Evolutionary conservation across 2,888 invertebrate genomes (phyloP).

Genomic region (Cabera pusaria): DNA sequence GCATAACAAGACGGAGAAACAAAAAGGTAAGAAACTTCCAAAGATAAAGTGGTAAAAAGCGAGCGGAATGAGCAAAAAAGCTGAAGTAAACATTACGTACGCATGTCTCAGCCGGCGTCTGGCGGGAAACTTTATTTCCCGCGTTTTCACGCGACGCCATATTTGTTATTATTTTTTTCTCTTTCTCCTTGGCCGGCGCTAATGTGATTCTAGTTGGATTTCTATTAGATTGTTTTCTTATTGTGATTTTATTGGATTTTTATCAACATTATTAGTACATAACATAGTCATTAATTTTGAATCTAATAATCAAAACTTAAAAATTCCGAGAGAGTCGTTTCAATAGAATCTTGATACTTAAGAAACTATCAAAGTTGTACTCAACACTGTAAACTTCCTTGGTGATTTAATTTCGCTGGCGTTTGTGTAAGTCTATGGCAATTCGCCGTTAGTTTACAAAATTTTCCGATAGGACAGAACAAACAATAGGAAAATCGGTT

Average conservation of each 20-base stretch:
- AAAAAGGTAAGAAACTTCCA: conserved; percentile 28
- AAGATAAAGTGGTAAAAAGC: conserved; percentile 38
- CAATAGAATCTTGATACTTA: no score
- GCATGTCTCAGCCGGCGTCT: conserved; percentile 71
- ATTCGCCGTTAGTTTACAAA: not conserved
- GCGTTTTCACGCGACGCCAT: conserved; percentile 67
- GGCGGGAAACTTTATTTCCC: conserved; percentile 81
- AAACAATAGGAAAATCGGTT: conserved; percentile 45
- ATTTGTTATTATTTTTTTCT: conserved; percentile 40
- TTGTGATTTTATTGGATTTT: conserved; percentile 11
- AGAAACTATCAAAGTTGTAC: no score
- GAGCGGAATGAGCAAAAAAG: conserved; percentile 44
- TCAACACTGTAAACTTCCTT: no score
- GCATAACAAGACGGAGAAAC: conserved; percentile 26
- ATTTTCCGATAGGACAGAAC: conserved; percentile 6
- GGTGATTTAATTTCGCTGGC: no score
- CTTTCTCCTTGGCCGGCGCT: conserved; percentile 28
- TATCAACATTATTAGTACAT: no score
- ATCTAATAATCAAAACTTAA: no score
- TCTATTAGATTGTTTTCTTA: conserved; percentile 51
- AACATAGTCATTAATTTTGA: no score
- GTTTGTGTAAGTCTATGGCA: no score
- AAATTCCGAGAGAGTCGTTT: no score
- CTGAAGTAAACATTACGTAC: conserved; percentile 69
- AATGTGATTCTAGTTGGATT: conserved; percentile 68